Percentiles rank a stretch among this genome's conserved stretches.
Evolutionary conservation across 2,888 invertebrate genomes (phyloP).

Genomic region (Silvanus unidentatus): DNA sequence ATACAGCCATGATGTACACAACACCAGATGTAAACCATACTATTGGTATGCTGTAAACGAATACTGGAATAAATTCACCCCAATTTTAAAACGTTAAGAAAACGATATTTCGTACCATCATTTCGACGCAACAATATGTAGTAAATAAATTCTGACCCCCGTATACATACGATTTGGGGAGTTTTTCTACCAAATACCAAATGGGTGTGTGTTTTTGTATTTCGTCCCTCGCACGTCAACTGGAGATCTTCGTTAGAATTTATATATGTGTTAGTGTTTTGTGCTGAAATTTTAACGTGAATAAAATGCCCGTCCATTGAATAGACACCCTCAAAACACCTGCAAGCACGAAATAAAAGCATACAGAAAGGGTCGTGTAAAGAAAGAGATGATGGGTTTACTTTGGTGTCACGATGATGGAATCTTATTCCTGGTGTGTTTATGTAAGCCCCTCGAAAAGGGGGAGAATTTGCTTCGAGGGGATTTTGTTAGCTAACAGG

Average conservation of each 20-base stretch:
- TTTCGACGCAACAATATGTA: not conserved
- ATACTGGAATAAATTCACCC: slow-evolving; percentile 22
- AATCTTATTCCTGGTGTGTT: too few relatives aligned
- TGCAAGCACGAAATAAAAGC: slow-evolving; percentile 10
- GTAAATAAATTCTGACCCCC: not conserved
- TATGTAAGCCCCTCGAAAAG: too few relatives aligned
- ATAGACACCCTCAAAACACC: slow-evolving; percentile 22
- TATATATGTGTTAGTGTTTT: not conserved
- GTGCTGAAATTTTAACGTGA: not conserved
- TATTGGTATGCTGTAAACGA: slow-evolving; percentile 15
- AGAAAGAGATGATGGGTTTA: too few relatives aligned
- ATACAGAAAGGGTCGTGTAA: slow-evolving; percentile 2
- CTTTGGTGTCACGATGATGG: too few relatives aligned
- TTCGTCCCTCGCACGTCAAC: too few relatives aligned
- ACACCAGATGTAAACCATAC: not conserved
- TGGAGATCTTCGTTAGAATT: too few relatives aligned
- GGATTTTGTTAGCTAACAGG: too few relatives aligned
- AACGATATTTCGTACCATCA: slow-evolving; percentile 3
- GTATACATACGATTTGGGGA: too few relatives aligned
- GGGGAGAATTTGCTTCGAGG: too few relatives aligned
- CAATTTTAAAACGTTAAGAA: slow-evolving; percentile 18
- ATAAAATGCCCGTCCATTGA: not conserved
- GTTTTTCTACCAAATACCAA: too few relatives aligned
- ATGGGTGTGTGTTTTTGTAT: too few relatives aligned
- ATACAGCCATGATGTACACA: slow-evolving; percentile 23